Evolutionary conservation across 2,113 vertebrate genomes (phyloP).

Genomic region (Chascanopsetta lugubris): DNA sequence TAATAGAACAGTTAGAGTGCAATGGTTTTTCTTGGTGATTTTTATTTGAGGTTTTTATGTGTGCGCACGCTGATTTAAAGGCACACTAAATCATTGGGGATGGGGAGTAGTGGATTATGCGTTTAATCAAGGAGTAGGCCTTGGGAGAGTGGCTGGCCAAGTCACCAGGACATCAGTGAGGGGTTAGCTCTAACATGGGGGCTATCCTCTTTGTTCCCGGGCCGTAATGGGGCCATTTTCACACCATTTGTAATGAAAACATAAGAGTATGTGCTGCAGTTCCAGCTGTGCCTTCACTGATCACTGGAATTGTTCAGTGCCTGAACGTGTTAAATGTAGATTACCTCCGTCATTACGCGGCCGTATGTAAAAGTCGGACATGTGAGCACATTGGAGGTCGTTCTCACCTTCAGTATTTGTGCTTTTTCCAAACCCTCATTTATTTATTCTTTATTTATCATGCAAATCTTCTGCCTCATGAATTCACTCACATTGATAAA

Average conservation of each 20-base stretch:
- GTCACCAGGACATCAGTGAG: conserved; percentile 76
- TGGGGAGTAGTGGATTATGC: conserved; percentile 88
- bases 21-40: conserved; percentile 89
- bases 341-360: conserved; percentile 12
- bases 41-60: conserved; percentile 91
- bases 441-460: conserved; percentile 14
- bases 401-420: neutral
- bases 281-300: conserved; percentile 44
- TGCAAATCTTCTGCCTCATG: neutral
- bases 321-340: conserved; percentile 35
- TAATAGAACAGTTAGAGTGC: conserved; percentile 89
- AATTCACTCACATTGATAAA: conserved; percentile 1
- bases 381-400: neutral
- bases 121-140: conserved; percentile 87
- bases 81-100: conserved; percentile 86
- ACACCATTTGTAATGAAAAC: conserved; percentile 57
- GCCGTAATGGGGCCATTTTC: conserved; percentile 76
- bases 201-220: conserved; percentile 74
- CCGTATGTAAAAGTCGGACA: conserved; percentile 12
- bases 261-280: conserved; percentile 23
- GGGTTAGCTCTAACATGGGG: conserved; percentile 69
- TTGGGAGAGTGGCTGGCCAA: conserved; percentile 81
- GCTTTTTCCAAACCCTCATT: neutral
- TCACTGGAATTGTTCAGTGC: conserved; percentile 24
- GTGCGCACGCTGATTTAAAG: conserved; percentile 88